These are phyloP conservation scores for Drosophila nr. perissopoda DNA, from an alignment of 2,888 invertebrate genomes.

Conservation along the genomic window DNA sequence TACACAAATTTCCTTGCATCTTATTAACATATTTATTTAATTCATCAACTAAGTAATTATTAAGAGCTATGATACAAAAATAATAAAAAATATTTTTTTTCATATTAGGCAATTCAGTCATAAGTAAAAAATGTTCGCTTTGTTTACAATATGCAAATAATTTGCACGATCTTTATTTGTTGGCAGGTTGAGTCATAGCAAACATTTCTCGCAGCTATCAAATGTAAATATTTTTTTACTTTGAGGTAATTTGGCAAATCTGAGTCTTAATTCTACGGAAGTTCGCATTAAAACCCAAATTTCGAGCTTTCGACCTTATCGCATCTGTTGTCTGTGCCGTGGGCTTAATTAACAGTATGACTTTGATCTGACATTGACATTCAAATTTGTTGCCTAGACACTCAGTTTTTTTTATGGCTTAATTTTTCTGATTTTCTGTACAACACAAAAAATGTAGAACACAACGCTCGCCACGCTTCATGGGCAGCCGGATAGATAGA, in stretches of 20 bases:
- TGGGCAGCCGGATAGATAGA: constrained; percentile 15
- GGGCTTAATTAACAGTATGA: constrained; percentile 65
- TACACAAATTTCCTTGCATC: neutral
- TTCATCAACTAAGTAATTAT: neutral
- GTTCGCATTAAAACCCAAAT: neutral
- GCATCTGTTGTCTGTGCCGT: neutral
- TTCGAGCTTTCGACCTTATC: constrained; percentile 4
- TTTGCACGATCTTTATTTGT: neutral
- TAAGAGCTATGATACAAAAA: too few relatives aligned
- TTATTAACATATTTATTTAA: neutral
- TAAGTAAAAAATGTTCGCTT: neutral
- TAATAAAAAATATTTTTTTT: neutral
- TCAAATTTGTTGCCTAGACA: constrained; percentile 52
- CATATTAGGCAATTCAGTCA: neutral
- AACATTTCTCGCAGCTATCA: neutral
- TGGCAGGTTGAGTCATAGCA: too few relatives aligned
- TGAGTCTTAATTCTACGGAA: neutral
- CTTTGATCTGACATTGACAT: constrained; percentile 77
- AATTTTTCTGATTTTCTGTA: constrained; percentile 39
- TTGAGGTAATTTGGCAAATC: neutral
- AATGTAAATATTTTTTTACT: neutral
- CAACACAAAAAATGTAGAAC: neutral
- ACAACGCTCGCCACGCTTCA: constrained; percentile 19
- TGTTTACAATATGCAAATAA: neutral
- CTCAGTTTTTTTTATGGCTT: constrained; percentile 12